Evolutionary conservation across 2,797 vertebrate species (phyloP).

Genomic region (Pachyuromys duprasi): DNA sequence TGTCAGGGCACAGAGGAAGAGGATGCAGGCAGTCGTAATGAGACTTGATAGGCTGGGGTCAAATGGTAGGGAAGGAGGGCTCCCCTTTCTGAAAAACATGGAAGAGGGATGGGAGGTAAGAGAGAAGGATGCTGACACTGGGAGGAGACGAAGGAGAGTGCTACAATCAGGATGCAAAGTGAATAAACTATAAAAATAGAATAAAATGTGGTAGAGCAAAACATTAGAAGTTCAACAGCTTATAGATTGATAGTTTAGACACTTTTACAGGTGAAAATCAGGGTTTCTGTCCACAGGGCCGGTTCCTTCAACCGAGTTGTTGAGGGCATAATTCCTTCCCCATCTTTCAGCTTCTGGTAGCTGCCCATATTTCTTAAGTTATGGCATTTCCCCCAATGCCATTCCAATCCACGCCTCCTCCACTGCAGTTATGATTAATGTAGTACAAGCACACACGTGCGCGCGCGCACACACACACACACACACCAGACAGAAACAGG

Average conservation of each 20-base stretch:
- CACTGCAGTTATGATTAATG: too few species aligned
- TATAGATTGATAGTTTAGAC: background rate
- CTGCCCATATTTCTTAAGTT: background rate
- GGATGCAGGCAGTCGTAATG: too few species aligned
- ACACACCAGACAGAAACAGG: background rate
- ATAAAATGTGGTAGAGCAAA: background rate
- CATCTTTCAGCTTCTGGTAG: background rate
- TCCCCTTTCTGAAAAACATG: too few species aligned
- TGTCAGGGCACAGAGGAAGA: too few species aligned
- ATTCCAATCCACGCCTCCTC: background rate
- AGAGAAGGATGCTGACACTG: too few species aligned
- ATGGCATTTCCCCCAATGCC: background rate
- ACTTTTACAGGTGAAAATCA: background rate
- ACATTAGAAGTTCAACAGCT: background rate
- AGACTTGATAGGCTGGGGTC: too few species aligned
- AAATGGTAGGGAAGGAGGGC: too few species aligned
- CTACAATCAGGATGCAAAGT: too few species aligned
- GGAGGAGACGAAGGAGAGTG: too few species aligned
- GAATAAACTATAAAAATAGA: background rate
- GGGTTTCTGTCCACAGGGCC: background rate
- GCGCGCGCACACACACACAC: background rate
- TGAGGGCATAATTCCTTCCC: background rate
- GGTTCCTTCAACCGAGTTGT: background rate
- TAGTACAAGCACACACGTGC: too few species aligned
- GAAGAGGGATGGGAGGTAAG: too few species aligned